Evolutionary conservation across 2,888 invertebrate species (phyloP).

Genomic region (Dryadula phaetusa): DNA sequence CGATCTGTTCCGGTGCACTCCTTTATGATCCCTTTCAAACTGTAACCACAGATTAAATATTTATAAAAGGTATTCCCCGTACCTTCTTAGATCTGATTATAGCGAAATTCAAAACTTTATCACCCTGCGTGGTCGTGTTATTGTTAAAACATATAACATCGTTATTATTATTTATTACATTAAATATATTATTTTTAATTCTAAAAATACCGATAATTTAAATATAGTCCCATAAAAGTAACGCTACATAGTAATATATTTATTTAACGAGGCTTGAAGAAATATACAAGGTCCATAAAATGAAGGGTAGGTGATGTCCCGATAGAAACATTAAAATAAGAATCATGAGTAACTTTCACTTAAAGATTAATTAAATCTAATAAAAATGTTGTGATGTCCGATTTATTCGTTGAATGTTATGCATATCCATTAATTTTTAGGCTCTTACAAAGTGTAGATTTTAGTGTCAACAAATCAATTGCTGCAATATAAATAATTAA

Average conservation of each 20-base stretch:
- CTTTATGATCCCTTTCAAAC: slow-evolving; percentile 64
- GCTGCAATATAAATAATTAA: not conserved
- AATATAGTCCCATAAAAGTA: slow-evolving; percentile 17
- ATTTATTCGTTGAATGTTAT: not conserved
- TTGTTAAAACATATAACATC: not conserved
- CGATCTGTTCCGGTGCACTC: slow-evolving; percentile 82
- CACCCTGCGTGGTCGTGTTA: not conserved
- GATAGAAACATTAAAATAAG: slow-evolving; percentile 35
- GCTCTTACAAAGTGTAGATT: not conserved
- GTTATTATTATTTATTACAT: not conserved
- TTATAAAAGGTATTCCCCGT: slow-evolving; percentile 40
- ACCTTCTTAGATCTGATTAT: slow-evolving; percentile 5
- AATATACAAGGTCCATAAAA: slow-evolving; percentile 36
- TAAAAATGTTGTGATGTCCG: not conserved
- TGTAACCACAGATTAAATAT: slow-evolving; percentile 52
- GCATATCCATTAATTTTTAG: not conserved
- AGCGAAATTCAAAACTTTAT: slow-evolving; percentile 11
- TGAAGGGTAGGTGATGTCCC: slow-evolving; percentile 31
- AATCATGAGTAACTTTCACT: slow-evolving; percentile 30
- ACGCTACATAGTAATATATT: slow-evolving; percentile 25
- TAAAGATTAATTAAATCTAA: slow-evolving; percentile 24
- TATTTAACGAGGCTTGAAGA: slow-evolving; percentile 33
- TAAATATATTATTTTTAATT: not conserved
- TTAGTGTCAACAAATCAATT: not conserved
- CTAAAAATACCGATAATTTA: not conserved